These are phyloP conservation scores for Aplysia californica DNA, from an alignment of 1,140 invertebrate genomes.

Conservation along the genomic window DNA sequence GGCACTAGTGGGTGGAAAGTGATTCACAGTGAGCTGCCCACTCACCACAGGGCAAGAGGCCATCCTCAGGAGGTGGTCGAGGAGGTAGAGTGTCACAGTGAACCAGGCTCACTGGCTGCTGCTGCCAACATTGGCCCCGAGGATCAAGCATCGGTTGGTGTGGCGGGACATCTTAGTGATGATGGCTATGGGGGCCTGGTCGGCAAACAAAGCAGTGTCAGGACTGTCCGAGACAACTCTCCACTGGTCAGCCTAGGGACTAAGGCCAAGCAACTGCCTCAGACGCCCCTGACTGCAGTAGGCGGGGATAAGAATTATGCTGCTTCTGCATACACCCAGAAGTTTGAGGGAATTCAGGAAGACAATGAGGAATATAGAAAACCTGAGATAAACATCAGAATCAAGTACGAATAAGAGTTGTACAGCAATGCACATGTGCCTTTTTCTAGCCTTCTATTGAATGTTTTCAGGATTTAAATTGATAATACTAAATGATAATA, in stretches of 20 bases:
- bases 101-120: background rate
- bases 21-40: slow-evolving; percentile 1
- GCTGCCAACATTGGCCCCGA: background rate
- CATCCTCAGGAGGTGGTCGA: background rate
- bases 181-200: too few species aligned
- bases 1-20: slow-evolving; percentile 16
- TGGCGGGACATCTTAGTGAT: background rate
- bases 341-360: too few species aligned
- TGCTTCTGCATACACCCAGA: background rate
- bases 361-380: too few species aligned
- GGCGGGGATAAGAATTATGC: background rate
- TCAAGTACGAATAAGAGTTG: slow-evolving; percentile 1
- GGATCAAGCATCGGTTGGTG: background rate
- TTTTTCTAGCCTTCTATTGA: too few species aligned
- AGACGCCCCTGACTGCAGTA: background rate
- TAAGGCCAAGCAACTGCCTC: slow-evolving; percentile 13
- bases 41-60: background rate
- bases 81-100: background rate
- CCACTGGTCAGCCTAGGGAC: background rate
- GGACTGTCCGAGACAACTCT: background rate
- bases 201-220: too few species aligned
- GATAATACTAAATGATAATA: too few species aligned
- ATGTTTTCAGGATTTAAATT: too few species aligned
- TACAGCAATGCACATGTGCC: background rate
- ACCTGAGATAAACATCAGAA: too few species aligned